Base-by-base conservation (phyloP, 2,888 invertebrate genomes). In the Ornithoptera priamus region DNA sequence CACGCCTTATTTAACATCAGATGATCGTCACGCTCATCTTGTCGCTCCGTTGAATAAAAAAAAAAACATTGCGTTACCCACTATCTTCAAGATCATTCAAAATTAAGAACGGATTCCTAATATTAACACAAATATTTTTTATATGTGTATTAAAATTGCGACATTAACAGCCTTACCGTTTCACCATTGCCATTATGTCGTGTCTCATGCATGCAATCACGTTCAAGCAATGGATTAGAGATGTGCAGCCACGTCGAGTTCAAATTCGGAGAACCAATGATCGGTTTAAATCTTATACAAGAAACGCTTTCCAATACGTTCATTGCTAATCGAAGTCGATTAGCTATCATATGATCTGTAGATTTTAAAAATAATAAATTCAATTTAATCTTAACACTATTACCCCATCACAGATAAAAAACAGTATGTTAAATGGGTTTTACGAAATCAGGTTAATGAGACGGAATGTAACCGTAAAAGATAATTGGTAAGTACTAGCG, bases 141-240 rank as follows among this genome's bases (percentile, higher is more conserved):
- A 2, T 1, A n/a, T 53, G 18, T 17, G 0, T 50, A 0, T 6
- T 6, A 18, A 53, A 24, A 58, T 58, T 15, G 22, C 24, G 1
- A 22, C 4, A 22, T 22, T 0, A 58, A 8, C 12, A 58, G 12
- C 20, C 63, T 84, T 81, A 90, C 89, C 65, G 81, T 78, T 78
- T 82, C 82, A 7, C 79, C 79, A 24, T 59, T 59, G 4, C 64
- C 62, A 12, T 76, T 77, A 0, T 66, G 56, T 1, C 57, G 53
- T 12, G 79, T 72, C n/a, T 75, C 68, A 63, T 90, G 90, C 1
- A 77, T 74, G 56, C 90, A 90, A 3, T 84, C 80, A 50, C 85
- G 78, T 64, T 77, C 73, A 2, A 75, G 72, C 0, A 67, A 64
- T 0, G 83, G 85, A 73, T 89, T 89, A 22, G 80, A 80, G 59